phyloP scores from a whole-genome alignment of 2,888 invertebrate genomes.

The Alcis repandata region DNA sequence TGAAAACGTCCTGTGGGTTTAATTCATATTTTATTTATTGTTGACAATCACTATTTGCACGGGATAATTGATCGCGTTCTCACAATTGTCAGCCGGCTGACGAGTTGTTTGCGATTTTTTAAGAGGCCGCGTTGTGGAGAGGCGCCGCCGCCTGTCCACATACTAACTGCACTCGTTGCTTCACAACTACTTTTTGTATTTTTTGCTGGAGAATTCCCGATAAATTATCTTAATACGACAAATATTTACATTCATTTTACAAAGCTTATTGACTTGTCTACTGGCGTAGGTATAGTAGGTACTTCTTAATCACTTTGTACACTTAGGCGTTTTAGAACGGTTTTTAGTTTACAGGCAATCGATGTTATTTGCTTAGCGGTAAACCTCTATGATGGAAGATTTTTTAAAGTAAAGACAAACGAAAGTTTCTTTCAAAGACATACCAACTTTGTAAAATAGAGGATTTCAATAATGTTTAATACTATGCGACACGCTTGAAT shows the following conservation, averaged over 20 bases:
- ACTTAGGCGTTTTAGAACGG: slow-evolving; percentile 65
- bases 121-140: slow-evolving; percentile 63
- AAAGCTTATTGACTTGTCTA: slow-evolving; percentile 69
- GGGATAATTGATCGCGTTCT: slow-evolving; percentile 85
- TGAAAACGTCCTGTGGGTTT: slow-evolving; percentile 78
- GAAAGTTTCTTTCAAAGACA: too few relatives aligned
- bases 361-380: slow-evolving; percentile 70
- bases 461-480: background rate
- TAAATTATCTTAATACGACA: slow-evolving; percentile 78
- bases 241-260: slow-evolving; percentile 73
- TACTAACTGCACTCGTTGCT: slow-evolving; percentile 60
- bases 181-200: slow-evolving; percentile 60
- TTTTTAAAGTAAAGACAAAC: background rate
- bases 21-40: slow-evolving; percentile 79
- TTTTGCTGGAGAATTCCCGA: slow-evolving; percentile 63
- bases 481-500: background rate
- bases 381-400: slow-evolving; percentile 52
- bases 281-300: slow-evolving; percentile 56
- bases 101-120: slow-evolving; percentile 80
- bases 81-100: slow-evolving; percentile 83
- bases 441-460: background rate
- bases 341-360: slow-evolving; percentile 61
- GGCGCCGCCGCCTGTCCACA: slow-evolving; percentile 67
- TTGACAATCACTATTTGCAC: slow-evolving; percentile 84
- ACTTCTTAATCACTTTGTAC: slow-evolving; percentile 64